Conservation (phyloP, 2,888 invertebrate genomes). For the Eilema sororculum region DNA sequence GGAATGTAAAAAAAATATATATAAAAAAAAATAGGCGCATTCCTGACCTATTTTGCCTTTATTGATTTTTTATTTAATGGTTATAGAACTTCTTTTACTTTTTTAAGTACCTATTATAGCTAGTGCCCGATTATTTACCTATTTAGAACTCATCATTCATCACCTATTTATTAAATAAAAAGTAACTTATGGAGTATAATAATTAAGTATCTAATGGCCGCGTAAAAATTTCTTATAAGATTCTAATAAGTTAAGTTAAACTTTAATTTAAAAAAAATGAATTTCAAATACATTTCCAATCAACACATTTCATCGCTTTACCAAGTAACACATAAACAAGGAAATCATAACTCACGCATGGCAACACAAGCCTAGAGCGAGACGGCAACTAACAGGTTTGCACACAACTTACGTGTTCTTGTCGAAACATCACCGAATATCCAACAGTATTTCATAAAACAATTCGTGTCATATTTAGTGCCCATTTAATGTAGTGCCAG, state of each 20-base stretch:
- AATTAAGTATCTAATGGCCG: too few relatives aligned
- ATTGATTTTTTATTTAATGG: too few relatives aligned
- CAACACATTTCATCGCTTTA: neutral
- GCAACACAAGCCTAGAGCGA: conserved; percentile 73
- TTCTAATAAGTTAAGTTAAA: neutral
- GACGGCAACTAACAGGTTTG: conserved; percentile 77
- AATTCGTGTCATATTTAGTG: conserved; percentile 59
- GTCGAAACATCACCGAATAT: conserved; percentile 62
- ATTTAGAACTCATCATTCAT: too few relatives aligned
- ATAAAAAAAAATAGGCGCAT: too few relatives aligned
- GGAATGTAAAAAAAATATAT: too few relatives aligned
- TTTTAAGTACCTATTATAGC: too few relatives aligned
- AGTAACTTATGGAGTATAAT: too few relatives aligned
- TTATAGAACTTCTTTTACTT: too few relatives aligned
- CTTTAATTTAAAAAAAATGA: too few relatives aligned
- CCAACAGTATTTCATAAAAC: conserved; percentile 74
- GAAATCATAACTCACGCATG: conserved; percentile 32
- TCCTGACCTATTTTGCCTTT: too few relatives aligned
- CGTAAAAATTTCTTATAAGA: neutral
- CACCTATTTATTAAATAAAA: too few relatives aligned
- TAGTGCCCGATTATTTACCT: too few relatives aligned
- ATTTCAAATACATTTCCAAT: neutral
- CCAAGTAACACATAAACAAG: neutral
- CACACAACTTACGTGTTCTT: conserved; percentile 65
- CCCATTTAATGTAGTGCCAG: conserved; percentile 51